Evolutionary conservation across 2,113 vertebrate genomes (phyloP), one percentile per base, ranked within the genome.

Genomic region (Colinus virginianus): DNA sequence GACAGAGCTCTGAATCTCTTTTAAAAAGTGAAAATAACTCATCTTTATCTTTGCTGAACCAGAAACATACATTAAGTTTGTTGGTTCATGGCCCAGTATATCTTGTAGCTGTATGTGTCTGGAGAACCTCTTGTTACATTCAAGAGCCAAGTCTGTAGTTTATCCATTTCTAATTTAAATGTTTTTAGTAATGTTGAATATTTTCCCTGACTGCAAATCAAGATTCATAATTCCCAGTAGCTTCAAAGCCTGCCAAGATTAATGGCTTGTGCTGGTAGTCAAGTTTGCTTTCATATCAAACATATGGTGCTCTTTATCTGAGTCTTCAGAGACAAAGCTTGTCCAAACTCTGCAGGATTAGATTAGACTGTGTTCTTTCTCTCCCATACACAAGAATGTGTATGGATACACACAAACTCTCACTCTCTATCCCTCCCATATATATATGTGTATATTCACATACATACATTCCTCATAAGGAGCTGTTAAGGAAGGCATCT

Each of bases 121-220:
- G 43, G n/a, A 84, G 66, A 88, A 56, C 49, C 77, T 87, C 56
- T 53, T 48, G 28, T 45, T 75, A 25, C 25, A 34, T 28, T 84
- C 58, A 55, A 67, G n/a, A 55, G 59, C 40, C 74, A 80, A 75
- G 56, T 5, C 46, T 67, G 74, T 7, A 46, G 58, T 78, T 71
- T 55, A 45, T 32, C n/a, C 69, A 11, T 78, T 84, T 80, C 64
- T 78, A 51, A 75, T 90, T 71, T 46, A 75, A 87, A 81, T 48
- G 15, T 34, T 5, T 86, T 90, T 78, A 63, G 23, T 18, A 59
- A 32, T 19, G 51, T 43, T 70, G 64, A 71, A 19, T 78, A 49
- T 75, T 93, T 84, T 87, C n/a, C 18, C 62, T 84, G 32, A 46
- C 70, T 81, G 15, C 13, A 87, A 90, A 90, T 70, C 72, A 53